Evolutionary conservation across 1,140 invertebrate genomes (phyloP).

Genomic region (Drosophila kohkoa): DNA sequence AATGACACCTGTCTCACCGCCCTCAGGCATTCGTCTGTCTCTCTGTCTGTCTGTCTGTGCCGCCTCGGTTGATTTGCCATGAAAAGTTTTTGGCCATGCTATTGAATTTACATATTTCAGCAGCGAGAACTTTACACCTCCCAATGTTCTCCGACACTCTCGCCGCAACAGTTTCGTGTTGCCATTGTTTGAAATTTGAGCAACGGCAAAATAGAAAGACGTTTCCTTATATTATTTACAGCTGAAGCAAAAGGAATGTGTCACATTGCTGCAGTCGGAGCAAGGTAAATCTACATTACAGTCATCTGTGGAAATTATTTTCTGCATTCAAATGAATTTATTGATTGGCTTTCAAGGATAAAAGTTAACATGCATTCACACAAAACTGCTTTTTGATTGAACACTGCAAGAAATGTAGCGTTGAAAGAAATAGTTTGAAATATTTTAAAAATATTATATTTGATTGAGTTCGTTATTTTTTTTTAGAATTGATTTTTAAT

Average conservation of each 20-base stretch:
- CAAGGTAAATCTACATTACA: conserved; percentile 24
- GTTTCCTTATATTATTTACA: conserved; percentile 30
- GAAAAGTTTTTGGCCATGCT: conserved; percentile 53
- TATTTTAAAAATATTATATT: not conserved
- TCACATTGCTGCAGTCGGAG: conserved; percentile 8
- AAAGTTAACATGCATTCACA: conserved; percentile 17
- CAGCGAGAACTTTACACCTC: conserved; percentile 47
- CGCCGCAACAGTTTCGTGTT: conserved; percentile 26
- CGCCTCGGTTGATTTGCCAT: conserved; percentile 53
- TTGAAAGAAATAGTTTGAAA: too few relatives aligned
- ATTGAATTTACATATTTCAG: conserved; percentile 68
- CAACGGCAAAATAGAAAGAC: conserved; percentile 6
- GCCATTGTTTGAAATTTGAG: conserved; percentile 20
- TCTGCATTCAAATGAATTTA: conserved; percentile 61
- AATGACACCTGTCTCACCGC: conserved; percentile 64
- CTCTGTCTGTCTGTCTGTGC: conserved; percentile 36
- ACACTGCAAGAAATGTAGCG: conserved; percentile 15
- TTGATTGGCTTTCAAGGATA: conserved; percentile 52
- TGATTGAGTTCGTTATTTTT: not conserved
- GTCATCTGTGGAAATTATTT: conserved; percentile 65
- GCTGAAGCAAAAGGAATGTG: conserved; percentile 3
- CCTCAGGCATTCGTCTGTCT: conserved; percentile 10
- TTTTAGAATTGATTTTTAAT: too few relatives aligned
- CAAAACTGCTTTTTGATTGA: conserved; percentile 21
- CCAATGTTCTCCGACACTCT: conserved; percentile 42